Evolutionary conservation across 1,140 invertebrate genomes (phyloP), one percentile per base, ranked within the genome.

Genomic region (Drosophila bocki): DNA sequence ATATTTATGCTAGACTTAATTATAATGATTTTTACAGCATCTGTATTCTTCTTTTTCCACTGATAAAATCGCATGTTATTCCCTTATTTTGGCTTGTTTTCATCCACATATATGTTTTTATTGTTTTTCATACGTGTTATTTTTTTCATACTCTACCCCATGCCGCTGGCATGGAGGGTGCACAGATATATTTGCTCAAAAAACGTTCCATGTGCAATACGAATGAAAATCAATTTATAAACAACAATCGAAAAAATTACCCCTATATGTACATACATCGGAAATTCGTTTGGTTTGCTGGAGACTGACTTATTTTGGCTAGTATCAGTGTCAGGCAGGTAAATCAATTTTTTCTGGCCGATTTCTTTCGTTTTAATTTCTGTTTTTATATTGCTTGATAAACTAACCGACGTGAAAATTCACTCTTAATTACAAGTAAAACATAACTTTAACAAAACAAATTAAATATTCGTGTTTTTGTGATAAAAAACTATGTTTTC

Each of bases 1-100:
- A 65, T 44, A 75, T 71, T 78, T 72, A 84, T 78, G 69, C 68
- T 84, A 84, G 63, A 75, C 77, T 84, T 80, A 78, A 72, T 82
- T 88, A 84, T 86, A 82, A 58, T 86, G 47, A 58, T 82, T 82
- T 86, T 88, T 88, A 87, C 83, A 87, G 75, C 80, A 80, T 84
- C 75, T 78, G 72, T 62, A 88, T 71, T 88, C 48, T 69, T 11
- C 45, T 45, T 60, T 72, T 76, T 70, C 42, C 68, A 84, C 65
- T 75, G 80, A 87, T 88, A 90, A 87, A 82, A 88, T 87, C 82
- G 70, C 58, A 72, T 84, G 74, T 78, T 68, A 53, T 69, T 58
- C 41, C 53, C 58, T 63, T 71, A 76, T 26, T 57, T 44, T 33
- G 61, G 3, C 60, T 41, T 57, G 50, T 74, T 54, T 48, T 63